These are phyloP conservation scores for Psephotus haematonotus DNA, from an alignment of 2,113 vertebrate genomes.

Conservation along the genomic window DNA sequence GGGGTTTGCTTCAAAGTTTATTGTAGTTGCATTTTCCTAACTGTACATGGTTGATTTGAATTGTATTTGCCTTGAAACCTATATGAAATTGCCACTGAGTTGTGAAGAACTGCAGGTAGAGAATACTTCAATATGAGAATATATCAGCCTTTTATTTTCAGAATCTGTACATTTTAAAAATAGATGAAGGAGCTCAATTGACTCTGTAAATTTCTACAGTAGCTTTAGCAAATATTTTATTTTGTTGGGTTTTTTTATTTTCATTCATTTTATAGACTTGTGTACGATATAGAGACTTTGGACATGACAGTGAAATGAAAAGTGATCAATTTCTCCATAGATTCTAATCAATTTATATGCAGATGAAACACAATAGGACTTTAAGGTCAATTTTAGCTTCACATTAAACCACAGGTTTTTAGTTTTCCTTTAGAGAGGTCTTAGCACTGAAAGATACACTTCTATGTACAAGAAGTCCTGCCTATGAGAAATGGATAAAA, in stretches of 20 bases:
- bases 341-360: neutral
- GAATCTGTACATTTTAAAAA: neutral
- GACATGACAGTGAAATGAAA: neutral
- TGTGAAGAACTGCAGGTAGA: neutral
- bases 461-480: neutral
- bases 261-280: neutral
- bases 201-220: neutral
- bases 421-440: neutral
- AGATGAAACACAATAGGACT: neutral
- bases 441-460: neutral
- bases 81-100: neutral
- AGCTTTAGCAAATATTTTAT: neutral
- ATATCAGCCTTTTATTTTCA: neutral
- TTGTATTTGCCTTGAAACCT: neutral
- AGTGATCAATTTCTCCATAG: neutral
- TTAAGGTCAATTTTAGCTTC: neutral
- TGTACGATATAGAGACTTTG: neutral
- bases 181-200: neutral
- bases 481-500: neutral
- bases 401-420: neutral
- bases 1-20: neutral
- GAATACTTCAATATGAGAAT: neutral
- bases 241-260: neutral
- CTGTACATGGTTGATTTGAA: neutral
- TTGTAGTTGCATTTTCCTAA: neutral